Base-by-base conservation (phyloP, 2,888 invertebrate genomes). In the Chirona hameri region DNA sequence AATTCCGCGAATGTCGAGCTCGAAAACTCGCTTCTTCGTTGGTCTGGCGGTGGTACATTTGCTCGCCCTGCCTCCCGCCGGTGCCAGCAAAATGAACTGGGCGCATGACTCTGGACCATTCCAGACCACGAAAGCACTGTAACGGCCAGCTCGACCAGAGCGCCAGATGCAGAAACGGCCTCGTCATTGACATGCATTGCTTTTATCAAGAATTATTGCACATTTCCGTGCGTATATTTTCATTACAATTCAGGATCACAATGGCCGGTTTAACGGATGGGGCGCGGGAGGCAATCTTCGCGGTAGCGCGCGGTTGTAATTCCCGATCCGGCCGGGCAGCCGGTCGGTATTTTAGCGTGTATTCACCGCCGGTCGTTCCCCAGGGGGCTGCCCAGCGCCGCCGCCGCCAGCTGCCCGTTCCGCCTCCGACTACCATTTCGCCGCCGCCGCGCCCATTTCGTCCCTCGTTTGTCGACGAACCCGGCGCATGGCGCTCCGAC, bases 201-300 rank as follows among this genome's bases (percentile, higher is more conserved):
- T 65, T 60, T 65, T 65, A 65, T 65, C n/a, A 65, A 27, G 65
- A 65, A n/a, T 65, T 65, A 65, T 27, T 27, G 27, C 65, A 27
- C 65, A 27, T 65, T 65, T 65, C 65, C 65, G 65, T n/a, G 65
- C 65, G n/a, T 65, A 65, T 65, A 65, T 65, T 27, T 65, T 65
- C 65, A 65, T 65, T 65, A 65, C 65, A 24, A 65, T 27, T 65
- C n/a, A 65, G n/a, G 65, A 65, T 5, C 10, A 65, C 65, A 65
- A 27, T 65, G 24, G n/a, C 65, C n/a, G 27, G n/a, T 52, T 27
- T 9, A 60, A 24, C n/a, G 27, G 65, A 65, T 65, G 65, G 65
- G n/a, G n/a, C n/a, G n/a, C 10, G 10, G 5, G n/a, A 65, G 24
- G 65, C 65, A 65, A 27, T 65, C 24, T 27, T 27, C 10, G n/a